Conservation (phyloP, 2,888 invertebrate species). For the Nephrotoma guestfalica region DNA sequence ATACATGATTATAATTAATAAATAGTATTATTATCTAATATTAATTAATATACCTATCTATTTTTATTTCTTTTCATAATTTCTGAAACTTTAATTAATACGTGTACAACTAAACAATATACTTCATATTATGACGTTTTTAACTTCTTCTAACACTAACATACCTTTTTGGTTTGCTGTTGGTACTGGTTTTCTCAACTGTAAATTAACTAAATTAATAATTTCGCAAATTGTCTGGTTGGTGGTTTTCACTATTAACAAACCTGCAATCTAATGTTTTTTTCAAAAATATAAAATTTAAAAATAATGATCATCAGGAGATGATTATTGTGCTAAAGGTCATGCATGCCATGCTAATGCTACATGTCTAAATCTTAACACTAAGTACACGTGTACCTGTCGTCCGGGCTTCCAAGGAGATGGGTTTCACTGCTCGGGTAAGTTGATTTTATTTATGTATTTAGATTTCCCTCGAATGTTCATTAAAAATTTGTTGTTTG, state of each 20-base stretch:
- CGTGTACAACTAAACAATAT: background rate
- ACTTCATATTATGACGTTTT: background rate
- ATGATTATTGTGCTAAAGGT: conserved; percentile 75
- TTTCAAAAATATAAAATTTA: background rate
- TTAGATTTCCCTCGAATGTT: background rate
- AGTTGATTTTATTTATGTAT: conserved; percentile 14
- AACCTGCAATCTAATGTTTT: background rate
- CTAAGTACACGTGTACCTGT: conserved; percentile 83
- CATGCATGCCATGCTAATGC: conserved; percentile 84
- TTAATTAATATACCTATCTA: background rate
- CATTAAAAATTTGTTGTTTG: background rate
- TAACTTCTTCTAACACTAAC: background rate
- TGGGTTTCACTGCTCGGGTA: conserved; percentile 64
- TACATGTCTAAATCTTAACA: conserved; percentile 80
- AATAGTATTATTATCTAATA: background rate
- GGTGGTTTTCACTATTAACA: background rate
- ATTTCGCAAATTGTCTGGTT: background rate
- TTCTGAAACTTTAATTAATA: background rate
- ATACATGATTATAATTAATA: background rate
- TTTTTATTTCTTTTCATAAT: background rate
- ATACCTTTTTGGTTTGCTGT: background rate
- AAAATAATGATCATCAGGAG: conserved; percentile 9
- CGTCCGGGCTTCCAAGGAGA: conserved; percentile 80
- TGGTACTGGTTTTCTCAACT: background rate
- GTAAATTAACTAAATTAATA: background rate